phyloP scores from a whole-genome alignment of 2,113 vertebrate genomes.

The Eptesicus fuscus region DNA sequence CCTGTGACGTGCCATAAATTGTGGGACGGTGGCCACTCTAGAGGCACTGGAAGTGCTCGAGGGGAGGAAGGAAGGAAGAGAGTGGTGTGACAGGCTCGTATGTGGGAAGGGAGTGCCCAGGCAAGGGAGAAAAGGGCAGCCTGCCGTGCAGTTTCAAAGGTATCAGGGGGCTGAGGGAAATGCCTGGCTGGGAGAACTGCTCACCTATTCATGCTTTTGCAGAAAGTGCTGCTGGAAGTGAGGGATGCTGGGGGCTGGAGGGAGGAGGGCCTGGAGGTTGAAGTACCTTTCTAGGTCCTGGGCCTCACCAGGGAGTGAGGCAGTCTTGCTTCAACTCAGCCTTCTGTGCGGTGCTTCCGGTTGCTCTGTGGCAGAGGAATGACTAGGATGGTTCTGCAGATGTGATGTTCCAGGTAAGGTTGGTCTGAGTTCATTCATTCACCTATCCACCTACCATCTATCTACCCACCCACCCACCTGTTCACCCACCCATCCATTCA shows the following conservation, averaged over 20 bases:
- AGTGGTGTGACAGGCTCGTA: accelerated
- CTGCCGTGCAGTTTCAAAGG: neutral
- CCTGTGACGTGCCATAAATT: neutral
- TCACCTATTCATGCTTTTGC: neutral
- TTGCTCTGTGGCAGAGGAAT: neutral
- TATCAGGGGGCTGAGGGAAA: neutral
- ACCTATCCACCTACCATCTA: no score
- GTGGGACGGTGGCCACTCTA: neutral
- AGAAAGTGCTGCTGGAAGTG: neutral
- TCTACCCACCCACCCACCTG: neutral
- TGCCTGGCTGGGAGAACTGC: neutral
- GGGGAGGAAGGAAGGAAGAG: neutral
- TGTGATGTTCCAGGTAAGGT: neutral
- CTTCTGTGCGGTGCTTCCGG: neutral
- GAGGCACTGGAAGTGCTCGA: neutral
- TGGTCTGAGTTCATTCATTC: neutral
- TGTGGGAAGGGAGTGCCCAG: neutral
- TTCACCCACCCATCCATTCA: neutral
- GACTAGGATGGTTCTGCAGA: neutral
- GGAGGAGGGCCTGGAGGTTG: neutral
- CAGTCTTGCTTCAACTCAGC: neutral
- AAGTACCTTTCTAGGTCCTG: neutral
- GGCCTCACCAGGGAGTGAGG: neutral
- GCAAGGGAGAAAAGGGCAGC: neutral
- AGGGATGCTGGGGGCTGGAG: neutral